Conservation (phyloP, 1,140 invertebrate species). For the Caenorhabditis latens region DNA sequence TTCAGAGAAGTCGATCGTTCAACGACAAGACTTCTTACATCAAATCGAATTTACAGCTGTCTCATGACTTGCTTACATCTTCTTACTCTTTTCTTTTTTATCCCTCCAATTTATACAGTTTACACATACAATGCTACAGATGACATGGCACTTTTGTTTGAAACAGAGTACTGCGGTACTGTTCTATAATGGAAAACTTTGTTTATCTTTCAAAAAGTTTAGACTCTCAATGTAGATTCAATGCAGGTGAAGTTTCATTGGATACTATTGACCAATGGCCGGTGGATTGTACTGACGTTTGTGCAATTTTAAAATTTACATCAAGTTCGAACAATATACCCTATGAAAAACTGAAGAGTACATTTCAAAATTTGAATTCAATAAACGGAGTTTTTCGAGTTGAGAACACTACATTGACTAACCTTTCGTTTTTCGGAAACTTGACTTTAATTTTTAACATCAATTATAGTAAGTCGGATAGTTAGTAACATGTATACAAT, state of each 20-base stretch:
- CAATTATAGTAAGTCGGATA: not conserved
- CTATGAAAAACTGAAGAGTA: not conserved
- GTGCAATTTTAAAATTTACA: not conserved
- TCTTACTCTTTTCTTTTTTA: no score
- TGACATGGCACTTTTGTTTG: no score
- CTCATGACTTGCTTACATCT: no score
- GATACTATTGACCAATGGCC: not conserved
- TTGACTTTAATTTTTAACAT: not conserved
- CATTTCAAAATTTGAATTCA: not conserved
- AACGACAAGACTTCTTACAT: no score
- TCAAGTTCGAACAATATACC: not conserved
- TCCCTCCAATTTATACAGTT: no score
- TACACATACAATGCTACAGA: no score
- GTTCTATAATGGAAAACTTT: no score
- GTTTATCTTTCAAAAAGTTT: no score
- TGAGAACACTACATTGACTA: not conserved
- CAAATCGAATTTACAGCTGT: no score
- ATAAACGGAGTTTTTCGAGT: not conserved
- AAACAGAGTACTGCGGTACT: no score
- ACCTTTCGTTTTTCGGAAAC: not conserved
- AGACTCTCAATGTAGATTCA: not conserved
- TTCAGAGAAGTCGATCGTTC: no score
- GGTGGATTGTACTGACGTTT: not conserved
- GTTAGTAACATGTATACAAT: no score
- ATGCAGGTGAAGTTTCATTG: not conserved